Conservation (phyloP, 2,888 invertebrate species). For the Papilio demoleus region DNA sequence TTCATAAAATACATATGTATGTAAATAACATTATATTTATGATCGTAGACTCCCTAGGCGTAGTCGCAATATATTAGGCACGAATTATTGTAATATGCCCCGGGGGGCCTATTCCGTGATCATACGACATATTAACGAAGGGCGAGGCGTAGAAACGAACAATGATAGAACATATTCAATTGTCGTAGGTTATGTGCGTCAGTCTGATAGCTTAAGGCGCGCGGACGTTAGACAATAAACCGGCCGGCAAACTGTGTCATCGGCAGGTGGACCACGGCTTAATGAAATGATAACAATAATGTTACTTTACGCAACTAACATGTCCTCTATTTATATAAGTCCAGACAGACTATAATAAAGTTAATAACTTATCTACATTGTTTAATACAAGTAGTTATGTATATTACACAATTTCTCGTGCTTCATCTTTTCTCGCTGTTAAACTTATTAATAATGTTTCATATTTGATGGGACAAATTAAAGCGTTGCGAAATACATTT, state of each 20-base stretch:
- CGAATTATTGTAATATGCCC: not conserved
- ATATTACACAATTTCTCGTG: too few species aligned
- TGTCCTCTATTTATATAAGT: not conserved
- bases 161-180: slow-evolving; percentile 32
- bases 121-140: slow-evolving; percentile 16
- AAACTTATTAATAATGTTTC: not conserved
- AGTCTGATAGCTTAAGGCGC: slow-evolving; percentile 31
- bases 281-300: slow-evolving; percentile 26
- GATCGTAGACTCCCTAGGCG: not conserved
- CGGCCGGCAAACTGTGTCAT: slow-evolving; percentile 30
- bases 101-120: slow-evolving; percentile 1
- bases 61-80: not conserved
- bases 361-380: not conserved
- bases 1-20: not conserved
- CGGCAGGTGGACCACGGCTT: slow-evolving; percentile 31
- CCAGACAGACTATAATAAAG: not conserved
- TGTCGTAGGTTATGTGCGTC: slow-evolving; percentile 42
- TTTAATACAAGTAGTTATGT: not conserved
- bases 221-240: slow-evolving; percentile 39
- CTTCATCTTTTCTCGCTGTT: too few species aligned
- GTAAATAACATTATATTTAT: not conserved
- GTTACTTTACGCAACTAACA: not conserved
- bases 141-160: slow-evolving; percentile 28
- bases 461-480: slow-evolving; percentile 9
- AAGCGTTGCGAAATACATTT: slow-evolving; percentile 26